A percentile compares a stretch with the other conserved stretches of the same genome.
Conservation (phyloP, 2,113 vertebrate genomes). For the Dasyurus viverrinus region DNA sequence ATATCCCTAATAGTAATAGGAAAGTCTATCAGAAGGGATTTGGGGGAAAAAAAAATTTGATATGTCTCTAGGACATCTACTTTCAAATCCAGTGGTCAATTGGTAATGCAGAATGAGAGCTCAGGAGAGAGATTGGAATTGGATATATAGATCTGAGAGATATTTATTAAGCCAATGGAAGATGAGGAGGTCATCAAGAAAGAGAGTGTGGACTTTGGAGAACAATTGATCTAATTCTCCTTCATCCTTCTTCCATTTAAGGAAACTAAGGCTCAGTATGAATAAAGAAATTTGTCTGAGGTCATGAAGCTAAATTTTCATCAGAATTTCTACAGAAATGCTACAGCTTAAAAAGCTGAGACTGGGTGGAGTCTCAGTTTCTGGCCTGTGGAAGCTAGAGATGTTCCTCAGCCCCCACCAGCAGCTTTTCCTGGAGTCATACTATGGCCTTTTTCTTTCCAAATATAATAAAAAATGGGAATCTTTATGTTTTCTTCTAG, state of each 20-base stretch:
- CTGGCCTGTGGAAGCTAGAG: neutral
- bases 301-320: neutral
- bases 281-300: neutral
- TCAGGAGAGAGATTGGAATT: neutral
- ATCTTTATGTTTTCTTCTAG: neutral
- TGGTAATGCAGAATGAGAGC: neutral
- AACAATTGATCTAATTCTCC: neutral
- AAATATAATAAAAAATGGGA: conserved; percentile 16
- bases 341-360: too few relatives aligned
- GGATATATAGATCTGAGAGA: neutral
- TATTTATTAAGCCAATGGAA: too few relatives aligned
- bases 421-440: neutral
- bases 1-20: too few relatives aligned
- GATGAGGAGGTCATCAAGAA: neutral
- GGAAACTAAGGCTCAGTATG: neutral
- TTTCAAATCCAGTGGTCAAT: neutral
- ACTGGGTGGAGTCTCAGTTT: neutral
- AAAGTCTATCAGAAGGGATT: neutral
- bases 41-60: neutral
- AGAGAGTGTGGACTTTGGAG: neutral
- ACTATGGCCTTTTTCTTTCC: conserved; percentile 38
- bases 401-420: neutral
- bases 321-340: neutral
- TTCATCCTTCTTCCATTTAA: neutral
- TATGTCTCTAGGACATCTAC: neutral